Percentiles rank a stretch among this genome's conserved stretches.
phyloP scores from a whole-genome alignment of 2,797 vertebrate genomes.

The Petrocephalus sullivani region DNA sequence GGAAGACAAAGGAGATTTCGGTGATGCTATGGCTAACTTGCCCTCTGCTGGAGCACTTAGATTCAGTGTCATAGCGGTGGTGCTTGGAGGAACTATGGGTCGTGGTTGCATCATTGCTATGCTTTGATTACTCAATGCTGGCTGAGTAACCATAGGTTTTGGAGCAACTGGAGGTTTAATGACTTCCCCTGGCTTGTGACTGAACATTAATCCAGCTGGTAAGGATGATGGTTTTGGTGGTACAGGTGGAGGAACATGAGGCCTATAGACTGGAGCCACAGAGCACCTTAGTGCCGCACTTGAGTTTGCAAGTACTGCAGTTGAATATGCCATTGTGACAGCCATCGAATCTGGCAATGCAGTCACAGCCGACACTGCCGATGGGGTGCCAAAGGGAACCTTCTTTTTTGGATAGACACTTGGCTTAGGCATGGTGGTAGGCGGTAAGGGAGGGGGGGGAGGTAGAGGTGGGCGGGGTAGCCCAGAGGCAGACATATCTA shows the following conservation, averaged over 20 bases:
- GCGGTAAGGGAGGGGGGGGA: constrained; percentile 74
- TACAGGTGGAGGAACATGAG: constrained; percentile 63
- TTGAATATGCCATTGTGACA: constrained; percentile 47
- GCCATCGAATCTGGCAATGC: constrained; percentile 36
- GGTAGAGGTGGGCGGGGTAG: constrained; percentile 59
- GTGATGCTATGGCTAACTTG: constrained; percentile 76
- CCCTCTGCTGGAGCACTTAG: constrained; percentile 76
- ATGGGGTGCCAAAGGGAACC: constrained; percentile 62
- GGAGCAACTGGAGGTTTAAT: constrained; percentile 67
- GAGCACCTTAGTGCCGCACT: constrained; percentile 49
- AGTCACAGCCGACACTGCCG: constrained; percentile 53
- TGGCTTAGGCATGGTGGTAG: constrained; percentile 83
- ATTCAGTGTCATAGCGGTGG: constrained; percentile 74
- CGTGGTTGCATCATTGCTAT: constrained; percentile 58
- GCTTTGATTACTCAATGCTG: constrained; percentile 56
- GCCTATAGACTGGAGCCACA: constrained; percentile 57
- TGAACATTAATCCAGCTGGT: constrained; percentile 69
- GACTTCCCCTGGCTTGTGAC: constrained; percentile 59
- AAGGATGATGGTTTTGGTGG: constrained; percentile 72
- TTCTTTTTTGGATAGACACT: constrained; percentile 82
- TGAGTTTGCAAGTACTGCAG: constrained; percentile 49
- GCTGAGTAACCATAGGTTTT: constrained; percentile 68
- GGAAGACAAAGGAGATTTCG: constrained; percentile 79
- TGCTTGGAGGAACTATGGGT: constrained; percentile 63
- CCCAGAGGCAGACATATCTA: constrained; percentile 60